phyloP scores from a whole-genome alignment of 2,888 invertebrate genomes.

The Toxonevra muliebris region DNA sequence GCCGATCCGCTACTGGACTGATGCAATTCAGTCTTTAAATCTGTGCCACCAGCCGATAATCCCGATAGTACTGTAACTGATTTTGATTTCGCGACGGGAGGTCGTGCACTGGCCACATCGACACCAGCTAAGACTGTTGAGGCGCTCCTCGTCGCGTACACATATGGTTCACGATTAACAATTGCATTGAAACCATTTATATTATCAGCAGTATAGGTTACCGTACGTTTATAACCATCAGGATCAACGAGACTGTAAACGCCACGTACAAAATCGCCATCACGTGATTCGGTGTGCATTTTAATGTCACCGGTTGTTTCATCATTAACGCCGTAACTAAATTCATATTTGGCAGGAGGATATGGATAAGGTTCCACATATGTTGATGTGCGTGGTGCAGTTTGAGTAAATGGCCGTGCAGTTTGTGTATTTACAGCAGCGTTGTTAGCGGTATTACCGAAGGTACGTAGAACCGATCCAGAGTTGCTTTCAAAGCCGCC shows the following conservation, averaged over 20 bases:
- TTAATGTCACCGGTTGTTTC: constrained; percentile 67
- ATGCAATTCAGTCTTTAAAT: not conserved
- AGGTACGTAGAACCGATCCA: no score
- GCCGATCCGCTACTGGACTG: not conserved
- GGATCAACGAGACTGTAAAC: constrained; percentile 67
- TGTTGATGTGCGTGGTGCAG: no score
- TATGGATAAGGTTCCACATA: constrained; percentile 4
- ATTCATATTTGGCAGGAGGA: constrained; percentile 59
- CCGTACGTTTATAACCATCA: constrained; percentile 67
- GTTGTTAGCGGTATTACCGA: no score
- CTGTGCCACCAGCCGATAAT: not conserved
- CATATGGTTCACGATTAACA: constrained; percentile 65
- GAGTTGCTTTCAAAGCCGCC: no score
- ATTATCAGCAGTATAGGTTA: constrained; percentile 67
- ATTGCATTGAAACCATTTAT: constrained; percentile 68
- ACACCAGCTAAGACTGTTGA: not conserved
- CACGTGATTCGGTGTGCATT: constrained; percentile 66
- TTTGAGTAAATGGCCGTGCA: no score
- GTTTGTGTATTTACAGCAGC: no score
- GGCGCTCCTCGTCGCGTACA: constrained; percentile 27
- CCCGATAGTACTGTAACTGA: not conserved
- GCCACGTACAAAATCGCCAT: constrained; percentile 67
- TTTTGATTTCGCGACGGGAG: constrained; percentile 3
- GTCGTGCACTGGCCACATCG: constrained; percentile 28
- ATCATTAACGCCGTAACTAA: constrained; percentile 65